Base-by-base conservation (phyloP, 2,888 invertebrate species). In the Alentia gelatinosa region DNA sequence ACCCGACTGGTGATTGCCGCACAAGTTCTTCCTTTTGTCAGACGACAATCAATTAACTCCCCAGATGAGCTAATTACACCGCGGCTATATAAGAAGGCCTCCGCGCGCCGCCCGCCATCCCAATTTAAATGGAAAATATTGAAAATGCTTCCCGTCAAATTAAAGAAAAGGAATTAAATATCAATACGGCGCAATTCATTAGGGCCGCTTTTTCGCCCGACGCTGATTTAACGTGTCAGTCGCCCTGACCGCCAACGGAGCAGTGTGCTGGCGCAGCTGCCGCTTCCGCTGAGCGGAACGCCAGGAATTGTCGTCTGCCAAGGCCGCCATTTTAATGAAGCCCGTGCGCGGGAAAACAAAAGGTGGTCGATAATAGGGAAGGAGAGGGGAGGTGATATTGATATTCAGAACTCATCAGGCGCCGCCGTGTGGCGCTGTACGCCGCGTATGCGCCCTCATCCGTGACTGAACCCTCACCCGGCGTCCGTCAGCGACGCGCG, bases 91-190 rank as follows among this genome's bases (percentile, higher is more conserved):
- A 86, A 86, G 86, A 86, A 86, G 75, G n/a, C 56, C 56, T 19
- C n/a, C 56, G 56, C 74, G 74, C 75, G 35, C 75, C 35, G 30
- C 33, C 75, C 26, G 50, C 50, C 26, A 30, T 39, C 86, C 86
- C 86, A 86, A 86, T 86, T 86, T 86, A 47, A 86, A 86, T 86
- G 86, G 86, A 30, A 86, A 86, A 86, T 86, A 86, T 86, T 86
- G 86, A 86, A 86, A 86, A 86, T 86, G 50, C 86, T 86, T 86
- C 86, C 47, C 47, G 50, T 86, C 86, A 86, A 86, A 86, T 86
- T 86, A 47, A 86, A 86, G 86, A 86, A 86, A 47, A 47, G 47
- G 86, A 86, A 86, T 86, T 50, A 86, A 86, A 86, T 86, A 86
- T 86, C 86, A 86, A 86, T 86, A 86, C 79, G 79, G 79, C 79